Conservation (phyloP, 2,888 invertebrate genomes). For the Myathropa florea region DNA sequence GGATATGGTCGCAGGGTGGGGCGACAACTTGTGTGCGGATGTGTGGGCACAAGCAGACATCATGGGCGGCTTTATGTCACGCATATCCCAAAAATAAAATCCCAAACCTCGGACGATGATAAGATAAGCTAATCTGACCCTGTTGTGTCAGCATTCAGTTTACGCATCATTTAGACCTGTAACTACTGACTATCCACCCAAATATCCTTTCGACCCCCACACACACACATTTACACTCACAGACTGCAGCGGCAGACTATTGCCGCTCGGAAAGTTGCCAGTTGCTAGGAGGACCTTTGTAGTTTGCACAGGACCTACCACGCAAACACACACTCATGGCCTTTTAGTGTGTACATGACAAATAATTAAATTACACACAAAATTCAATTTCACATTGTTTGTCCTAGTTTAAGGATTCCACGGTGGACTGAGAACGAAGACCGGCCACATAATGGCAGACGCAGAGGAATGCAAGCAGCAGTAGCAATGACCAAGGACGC, state of each 20-base stretch:
- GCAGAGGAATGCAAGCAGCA: conserved; percentile 38
- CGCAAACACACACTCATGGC: conserved; percentile 2
- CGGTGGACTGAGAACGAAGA: conserved; percentile 32
- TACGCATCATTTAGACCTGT: conserved; percentile 58
- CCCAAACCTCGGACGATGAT: conserved; percentile 41
- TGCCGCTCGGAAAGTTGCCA: background rate
- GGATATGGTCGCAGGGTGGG: background rate
- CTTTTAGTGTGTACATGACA: conserved; percentile 48
- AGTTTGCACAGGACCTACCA: conserved; percentile 18
- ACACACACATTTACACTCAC: background rate
- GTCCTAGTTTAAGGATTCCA: conserved; percentile 53
- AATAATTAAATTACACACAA: conserved; percentile 67
- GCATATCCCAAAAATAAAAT: conserved; percentile 33
- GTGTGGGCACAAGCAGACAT: background rate
- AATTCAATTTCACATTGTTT: conserved; percentile 67
- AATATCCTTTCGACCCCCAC: background rate
- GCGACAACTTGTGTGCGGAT: background rate
- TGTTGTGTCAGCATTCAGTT: conserved; percentile 62
- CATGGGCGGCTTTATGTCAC: conserved; percentile 16
- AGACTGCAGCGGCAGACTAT: no score
- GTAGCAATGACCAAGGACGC: conserved; percentile 23
- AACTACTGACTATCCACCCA: background rate
- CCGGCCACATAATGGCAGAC: background rate
- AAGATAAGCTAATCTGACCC: conserved; percentile 66
- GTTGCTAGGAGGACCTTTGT: conserved; percentile 5